These are phyloP conservation scores for Periphyllus acericola DNA, from an alignment of 2,888 invertebrate genomes.

Conservation along the genomic window DNA sequence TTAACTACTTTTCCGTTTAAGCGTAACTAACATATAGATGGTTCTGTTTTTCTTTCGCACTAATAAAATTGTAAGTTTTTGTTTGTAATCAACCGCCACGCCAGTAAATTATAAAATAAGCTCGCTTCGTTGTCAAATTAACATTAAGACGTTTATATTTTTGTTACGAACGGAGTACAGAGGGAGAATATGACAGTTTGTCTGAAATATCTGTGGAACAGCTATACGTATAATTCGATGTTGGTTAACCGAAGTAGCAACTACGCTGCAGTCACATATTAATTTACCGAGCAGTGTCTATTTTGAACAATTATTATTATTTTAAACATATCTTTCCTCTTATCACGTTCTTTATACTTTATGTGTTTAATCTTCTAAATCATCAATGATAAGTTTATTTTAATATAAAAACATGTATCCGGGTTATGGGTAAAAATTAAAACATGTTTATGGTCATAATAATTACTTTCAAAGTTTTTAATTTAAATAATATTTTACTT, in stretches of 20 bases:
- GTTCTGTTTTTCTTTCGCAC: constrained; percentile 4
- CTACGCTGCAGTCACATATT: neutral
- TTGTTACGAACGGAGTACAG: neutral
- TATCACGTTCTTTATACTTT: neutral
- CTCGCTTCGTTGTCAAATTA: neutral
- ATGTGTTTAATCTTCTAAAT: too few species aligned
- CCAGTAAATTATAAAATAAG: neutral
- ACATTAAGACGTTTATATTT: neutral
- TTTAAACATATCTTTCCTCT: neutral
- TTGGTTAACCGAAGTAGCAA: neutral
- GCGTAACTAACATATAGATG: neutral
- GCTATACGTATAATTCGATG: neutral
- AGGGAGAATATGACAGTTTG: neutral
- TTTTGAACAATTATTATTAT: neutral
- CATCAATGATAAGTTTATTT: too few species aligned
- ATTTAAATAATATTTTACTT: too few species aligned
- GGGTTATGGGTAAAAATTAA: too few species aligned
- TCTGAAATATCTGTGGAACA: neutral
- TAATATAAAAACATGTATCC: too few species aligned
- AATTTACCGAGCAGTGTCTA: neutral
- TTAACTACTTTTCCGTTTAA: neutral
- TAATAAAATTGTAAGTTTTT: neutral
- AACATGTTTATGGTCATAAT: too few species aligned
- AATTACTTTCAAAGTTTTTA: too few species aligned
- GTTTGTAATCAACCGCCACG: neutral